Conservation (phyloP, 2,797 vertebrate genomes). For the Choloepus didactylus region DNA sequence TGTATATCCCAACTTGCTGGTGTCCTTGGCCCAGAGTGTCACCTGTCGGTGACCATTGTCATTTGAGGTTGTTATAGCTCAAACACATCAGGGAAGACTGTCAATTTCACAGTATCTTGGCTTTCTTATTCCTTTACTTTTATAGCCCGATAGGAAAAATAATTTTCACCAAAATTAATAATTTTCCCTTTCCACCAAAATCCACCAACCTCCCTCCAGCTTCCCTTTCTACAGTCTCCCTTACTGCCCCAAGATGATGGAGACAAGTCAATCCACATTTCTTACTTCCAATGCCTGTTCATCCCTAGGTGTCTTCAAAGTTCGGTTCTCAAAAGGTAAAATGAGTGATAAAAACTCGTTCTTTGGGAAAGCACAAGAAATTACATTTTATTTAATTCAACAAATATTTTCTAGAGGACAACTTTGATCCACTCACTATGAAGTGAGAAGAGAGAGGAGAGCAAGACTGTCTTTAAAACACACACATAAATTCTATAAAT, state of each 20-base stretch:
- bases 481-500: neutral
- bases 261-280: neutral
- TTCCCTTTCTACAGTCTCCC: neutral
- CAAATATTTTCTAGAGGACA: slow-evolving; percentile 60
- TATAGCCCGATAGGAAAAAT: neutral
- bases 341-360: slow-evolving; percentile 31
- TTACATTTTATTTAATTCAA: slow-evolving; percentile 63
- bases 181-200: slow-evolving; percentile 22
- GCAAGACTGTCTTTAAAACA: slow-evolving; percentile 36
- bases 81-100: neutral
- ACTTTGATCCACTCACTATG: slow-evolving; percentile 22
- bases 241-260: slow-evolving; percentile 21
- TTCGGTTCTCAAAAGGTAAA: slow-evolving; percentile 45
- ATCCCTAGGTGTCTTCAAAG: slow-evolving; percentile 19
- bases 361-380: slow-evolving; percentile 45
- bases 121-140: slow-evolving; percentile 40
- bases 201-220: neutral
- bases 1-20: neutral
- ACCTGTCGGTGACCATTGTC: neutral
- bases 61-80: neutral
- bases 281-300: slow-evolving; percentile 3
- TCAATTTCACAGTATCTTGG: neutral
- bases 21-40: neutral
- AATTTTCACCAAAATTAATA: slow-evolving; percentile 57
- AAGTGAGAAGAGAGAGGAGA: neutral